These are phyloP conservation scores for Stigmatopora argus DNA, from an alignment of 2,113 vertebrate species.

Conservation along the genomic window DNA sequence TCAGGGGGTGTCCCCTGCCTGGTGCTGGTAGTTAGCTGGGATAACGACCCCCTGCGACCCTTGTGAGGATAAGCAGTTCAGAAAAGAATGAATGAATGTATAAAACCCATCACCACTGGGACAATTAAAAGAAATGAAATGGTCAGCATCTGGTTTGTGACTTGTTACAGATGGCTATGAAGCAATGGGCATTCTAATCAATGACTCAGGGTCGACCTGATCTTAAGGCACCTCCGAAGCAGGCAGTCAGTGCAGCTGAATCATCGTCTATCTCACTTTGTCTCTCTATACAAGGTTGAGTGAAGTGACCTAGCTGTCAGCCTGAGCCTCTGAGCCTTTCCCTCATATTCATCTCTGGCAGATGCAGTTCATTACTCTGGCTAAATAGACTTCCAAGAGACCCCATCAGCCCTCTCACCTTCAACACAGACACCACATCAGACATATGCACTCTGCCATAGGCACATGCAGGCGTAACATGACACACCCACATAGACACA, in stretches of 20 bases:
- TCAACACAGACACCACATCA: conserved; percentile 46
- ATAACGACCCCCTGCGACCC: too few species aligned
- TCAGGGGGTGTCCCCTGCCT: too few species aligned
- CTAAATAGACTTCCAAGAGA: conserved; percentile 66
- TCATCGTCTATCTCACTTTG: conserved; percentile 31
- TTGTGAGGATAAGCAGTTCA: too few species aligned
- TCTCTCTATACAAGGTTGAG: conserved; percentile 42
- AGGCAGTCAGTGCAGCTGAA: conserved; percentile 39
- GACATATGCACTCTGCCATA: conserved; percentile 20
- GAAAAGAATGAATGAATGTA: too few species aligned
- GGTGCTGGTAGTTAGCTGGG: too few species aligned
- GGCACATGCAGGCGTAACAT: conserved; percentile 17
- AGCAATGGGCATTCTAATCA: conserved; percentile 22
- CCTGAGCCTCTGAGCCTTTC: conserved; percentile 37
- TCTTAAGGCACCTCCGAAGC: conserved; percentile 22
- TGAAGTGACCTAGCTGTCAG: conserved; percentile 52
- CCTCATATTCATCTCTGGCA: conserved; percentile 51
- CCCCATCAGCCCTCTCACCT: conserved; percentile 54
- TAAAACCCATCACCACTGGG: not conserved
- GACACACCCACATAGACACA: conserved; percentile 17
- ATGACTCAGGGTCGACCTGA: conserved; percentile 18
- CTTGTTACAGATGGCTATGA: conserved; percentile 5
- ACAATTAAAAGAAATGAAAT: not conserved
- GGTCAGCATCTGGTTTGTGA: conserved; percentile 9
- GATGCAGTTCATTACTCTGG: conserved; percentile 60